Evolutionary conservation across 2,797 vertebrate genomes (phyloP).

Genomic region (Pampus argenteus): DNA sequence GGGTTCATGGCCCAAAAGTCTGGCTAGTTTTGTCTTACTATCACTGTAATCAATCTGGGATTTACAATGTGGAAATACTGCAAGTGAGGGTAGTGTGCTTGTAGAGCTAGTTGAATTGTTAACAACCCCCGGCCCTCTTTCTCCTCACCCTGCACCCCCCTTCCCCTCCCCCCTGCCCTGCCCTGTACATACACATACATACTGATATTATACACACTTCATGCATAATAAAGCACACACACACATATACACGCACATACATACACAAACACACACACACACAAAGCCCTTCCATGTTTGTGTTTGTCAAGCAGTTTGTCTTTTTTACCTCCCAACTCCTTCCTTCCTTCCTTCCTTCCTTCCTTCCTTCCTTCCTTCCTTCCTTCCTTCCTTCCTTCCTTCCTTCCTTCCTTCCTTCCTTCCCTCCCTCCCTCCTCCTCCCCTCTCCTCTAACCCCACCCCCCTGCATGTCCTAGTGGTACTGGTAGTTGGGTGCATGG

Average conservation of each 20-base stretch:
- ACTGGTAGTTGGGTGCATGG: constrained; percentile 99
- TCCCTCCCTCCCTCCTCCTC: constrained; percentile 35
- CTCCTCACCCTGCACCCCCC: constrained; percentile 55
- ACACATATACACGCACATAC: constrained; percentile 20
- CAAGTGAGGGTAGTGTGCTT: constrained; percentile 81
- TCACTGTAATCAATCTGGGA: constrained; percentile 83
- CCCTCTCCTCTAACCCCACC: constrained; percentile 48
- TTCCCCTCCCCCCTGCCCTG: constrained; percentile 43
- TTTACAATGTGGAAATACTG: constrained; percentile 77
- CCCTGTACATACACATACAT: constrained; percentile 45
- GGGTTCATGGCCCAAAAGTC: constrained; percentile 68
- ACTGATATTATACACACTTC: constrained; percentile 16
- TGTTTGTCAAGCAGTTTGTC: constrained; percentile 80
- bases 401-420: constrained; percentile 39
- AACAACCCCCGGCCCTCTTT: constrained; percentile 48
- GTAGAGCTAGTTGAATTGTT: constrained; percentile 83
- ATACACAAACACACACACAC: constrained; percentile 45
- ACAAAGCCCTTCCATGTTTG: constrained; percentile 71
- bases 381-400: constrained; percentile 26
- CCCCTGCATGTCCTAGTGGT: constrained; percentile 98
- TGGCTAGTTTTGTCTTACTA: constrained; percentile 79
- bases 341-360: constrained; percentile 30
- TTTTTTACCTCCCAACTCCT: constrained; percentile 70
- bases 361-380: constrained; percentile 26
- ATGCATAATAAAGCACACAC: constrained; percentile 41